These are phyloP conservation scores for Bombyx huttoni DNA, from an alignment of 2,888 invertebrate genomes.

Conservation along the genomic window DNA sequence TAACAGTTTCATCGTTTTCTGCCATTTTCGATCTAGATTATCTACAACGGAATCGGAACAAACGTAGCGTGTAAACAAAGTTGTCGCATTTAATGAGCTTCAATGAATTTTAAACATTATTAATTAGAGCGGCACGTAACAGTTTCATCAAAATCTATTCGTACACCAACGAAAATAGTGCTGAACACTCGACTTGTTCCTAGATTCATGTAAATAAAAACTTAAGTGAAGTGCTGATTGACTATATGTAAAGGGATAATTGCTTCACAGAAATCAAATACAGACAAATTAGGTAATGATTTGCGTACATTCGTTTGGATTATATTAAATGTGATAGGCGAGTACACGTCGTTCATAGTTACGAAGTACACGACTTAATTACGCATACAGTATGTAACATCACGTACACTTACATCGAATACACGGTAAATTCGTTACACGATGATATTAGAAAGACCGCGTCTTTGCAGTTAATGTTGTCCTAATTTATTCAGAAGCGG, in stretches of 20 bases:
- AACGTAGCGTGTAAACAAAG: too few species aligned
- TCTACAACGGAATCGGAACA: too few species aligned
- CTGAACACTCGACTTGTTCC: neutral
- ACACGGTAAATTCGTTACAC: constrained; percentile 31
- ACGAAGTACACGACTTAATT: neutral
- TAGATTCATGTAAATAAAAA: neutral
- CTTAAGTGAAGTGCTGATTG: neutral
- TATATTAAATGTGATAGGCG: neutral
- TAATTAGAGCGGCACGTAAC: neutral
- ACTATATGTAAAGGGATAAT: neutral
- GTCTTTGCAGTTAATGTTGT: constrained; percentile 41
- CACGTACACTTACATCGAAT: constrained; percentile 15
- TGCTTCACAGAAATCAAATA: neutral
- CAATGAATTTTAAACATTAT: too few species aligned
- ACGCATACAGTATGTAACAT: constrained; percentile 5
- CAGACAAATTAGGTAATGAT: neutral
- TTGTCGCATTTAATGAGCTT: too few species aligned
- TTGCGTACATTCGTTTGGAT: neutral
- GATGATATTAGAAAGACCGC: constrained; percentile 31
- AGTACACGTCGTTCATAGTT: neutral
- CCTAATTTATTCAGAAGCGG: constrained; percentile 50
- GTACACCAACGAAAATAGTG: neutral
- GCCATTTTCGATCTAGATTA: too few species aligned
- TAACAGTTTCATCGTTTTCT: too few species aligned
- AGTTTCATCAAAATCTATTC: neutral